These are phyloP conservation scores for Macroglossus sobrinus DNA, from an alignment of 2,113 vertebrate species.

Conservation along the genomic window DNA sequence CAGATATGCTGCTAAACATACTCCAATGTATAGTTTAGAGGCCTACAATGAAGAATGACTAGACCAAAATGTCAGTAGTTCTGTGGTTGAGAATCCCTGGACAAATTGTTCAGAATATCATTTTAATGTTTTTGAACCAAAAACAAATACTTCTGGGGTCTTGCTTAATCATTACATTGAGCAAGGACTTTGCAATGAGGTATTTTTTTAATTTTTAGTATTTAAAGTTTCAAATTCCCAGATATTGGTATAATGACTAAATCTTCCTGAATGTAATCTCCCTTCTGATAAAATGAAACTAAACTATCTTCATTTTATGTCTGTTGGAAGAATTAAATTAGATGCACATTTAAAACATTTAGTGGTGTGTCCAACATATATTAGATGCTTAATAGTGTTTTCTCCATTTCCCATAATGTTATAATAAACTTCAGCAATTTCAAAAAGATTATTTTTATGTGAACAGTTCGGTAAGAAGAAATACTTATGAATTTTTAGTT, in stretches of 20 bases:
- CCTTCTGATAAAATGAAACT: not conserved
- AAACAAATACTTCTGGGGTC: not conserved
- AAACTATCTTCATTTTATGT: not conserved
- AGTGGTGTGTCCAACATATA: not conserved
- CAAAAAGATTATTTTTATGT: not conserved
- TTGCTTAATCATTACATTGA: not conserved
- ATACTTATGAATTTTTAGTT: not conserved
- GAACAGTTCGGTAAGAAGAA: not conserved
- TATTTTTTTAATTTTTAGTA: not conserved
- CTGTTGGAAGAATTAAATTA: not conserved
- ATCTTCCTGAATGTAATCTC: not conserved
- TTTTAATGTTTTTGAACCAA: not conserved
- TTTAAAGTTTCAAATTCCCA: not conserved
- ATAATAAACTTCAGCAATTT: not conserved
- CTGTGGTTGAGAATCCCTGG: not conserved
- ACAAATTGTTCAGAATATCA: not conserved
- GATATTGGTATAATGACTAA: not conserved
- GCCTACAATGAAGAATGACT: not conserved
- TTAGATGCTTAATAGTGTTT: not conserved
- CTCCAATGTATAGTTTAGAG: not conserved
- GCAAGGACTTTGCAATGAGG: accelerated
- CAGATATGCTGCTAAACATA: not conserved
- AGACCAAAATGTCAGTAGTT: not conserved
- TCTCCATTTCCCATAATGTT: not conserved
- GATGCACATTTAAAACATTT: not conserved